Evolutionary conservation across 2,113 vertebrate species (phyloP).

Genomic region (Colius striatus): DNA sequence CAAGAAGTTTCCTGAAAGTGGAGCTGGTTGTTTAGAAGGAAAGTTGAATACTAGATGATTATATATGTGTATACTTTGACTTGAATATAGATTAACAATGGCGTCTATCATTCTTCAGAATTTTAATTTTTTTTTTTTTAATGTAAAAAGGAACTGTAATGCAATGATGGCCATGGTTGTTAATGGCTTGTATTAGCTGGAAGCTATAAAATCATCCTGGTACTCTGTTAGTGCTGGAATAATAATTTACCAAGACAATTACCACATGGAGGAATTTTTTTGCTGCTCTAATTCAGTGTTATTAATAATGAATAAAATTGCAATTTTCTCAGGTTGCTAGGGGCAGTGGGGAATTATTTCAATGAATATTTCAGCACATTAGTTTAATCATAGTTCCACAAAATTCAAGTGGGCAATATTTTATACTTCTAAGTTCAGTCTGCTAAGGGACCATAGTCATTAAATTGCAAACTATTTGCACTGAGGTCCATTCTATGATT

Average conservation of each 20-base stretch:
- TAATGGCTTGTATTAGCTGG: constrained; percentile 92
- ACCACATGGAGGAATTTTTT: constrained; percentile 90
- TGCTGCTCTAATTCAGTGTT: constrained; percentile 90
- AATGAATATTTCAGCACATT: constrained; percentile 99
- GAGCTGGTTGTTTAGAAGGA: neutral
- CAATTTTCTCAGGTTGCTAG: constrained; percentile 93
- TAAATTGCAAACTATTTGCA: constrained; percentile 91
- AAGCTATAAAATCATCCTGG: constrained; percentile 89
- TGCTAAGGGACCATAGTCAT: constrained; percentile 86
- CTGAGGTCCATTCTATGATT: constrained; percentile 89
- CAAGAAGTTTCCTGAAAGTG: neutral
- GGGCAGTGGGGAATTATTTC: constrained; percentile 92
- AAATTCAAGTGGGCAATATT: constrained; percentile 86
- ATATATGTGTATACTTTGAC: neutral
- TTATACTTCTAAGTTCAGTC: constrained; percentile 90
- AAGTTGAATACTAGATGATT: neutral
- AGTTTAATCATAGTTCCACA: constrained; percentile 97
- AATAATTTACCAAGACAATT: constrained; percentile 99
- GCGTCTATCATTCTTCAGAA: constrained; percentile 37
- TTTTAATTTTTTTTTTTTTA: constrained; percentile 67
- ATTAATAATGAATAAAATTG: constrained; percentile 99
- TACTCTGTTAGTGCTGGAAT: constrained; percentile 87
- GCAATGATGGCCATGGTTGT: constrained; percentile 75
- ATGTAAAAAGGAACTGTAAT: constrained; percentile 75
- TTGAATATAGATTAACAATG: neutral